Percentiles rank a stretch among this genome's conserved stretches.
Conservation (phyloP, 2,113 vertebrate genomes). For the Lagopus muta region DNA sequence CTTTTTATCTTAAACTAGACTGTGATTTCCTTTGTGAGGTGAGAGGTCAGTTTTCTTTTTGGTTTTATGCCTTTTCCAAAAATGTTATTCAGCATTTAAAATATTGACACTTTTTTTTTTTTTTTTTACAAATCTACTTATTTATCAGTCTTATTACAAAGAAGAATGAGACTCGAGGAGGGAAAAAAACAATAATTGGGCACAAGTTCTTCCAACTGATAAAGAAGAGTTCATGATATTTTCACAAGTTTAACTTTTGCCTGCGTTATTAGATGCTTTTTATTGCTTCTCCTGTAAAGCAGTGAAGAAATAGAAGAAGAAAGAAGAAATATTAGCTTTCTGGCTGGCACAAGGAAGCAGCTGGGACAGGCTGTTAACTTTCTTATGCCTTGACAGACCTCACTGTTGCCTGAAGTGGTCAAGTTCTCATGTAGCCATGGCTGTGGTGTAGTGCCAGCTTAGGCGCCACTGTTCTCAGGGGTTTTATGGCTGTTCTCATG, state of each 20-base stretch:
- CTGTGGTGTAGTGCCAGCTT: neutral
- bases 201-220: neutral
- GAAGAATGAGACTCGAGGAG: neutral
- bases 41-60: neutral
- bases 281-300: neutral
- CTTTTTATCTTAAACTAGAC: neutral
- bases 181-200: neutral
- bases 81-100: neutral
- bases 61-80: neutral
- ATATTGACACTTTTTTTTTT: neutral
- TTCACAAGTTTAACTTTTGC: neutral
- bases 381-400: neutral
- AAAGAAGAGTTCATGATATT: neutral
- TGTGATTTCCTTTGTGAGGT: neutral
- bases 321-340: neutral
- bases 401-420: neutral
- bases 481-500: rapidly evolving
- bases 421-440: neutral
- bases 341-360: neutral
- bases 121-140: neutral
- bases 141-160: neutral
- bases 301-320: neutral
- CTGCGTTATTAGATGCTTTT: neutral
- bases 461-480: neutral
- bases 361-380: neutral